phyloP scores from a whole-genome alignment of 2,113 vertebrate species.

The Pachycephala philippinensis region DNA sequence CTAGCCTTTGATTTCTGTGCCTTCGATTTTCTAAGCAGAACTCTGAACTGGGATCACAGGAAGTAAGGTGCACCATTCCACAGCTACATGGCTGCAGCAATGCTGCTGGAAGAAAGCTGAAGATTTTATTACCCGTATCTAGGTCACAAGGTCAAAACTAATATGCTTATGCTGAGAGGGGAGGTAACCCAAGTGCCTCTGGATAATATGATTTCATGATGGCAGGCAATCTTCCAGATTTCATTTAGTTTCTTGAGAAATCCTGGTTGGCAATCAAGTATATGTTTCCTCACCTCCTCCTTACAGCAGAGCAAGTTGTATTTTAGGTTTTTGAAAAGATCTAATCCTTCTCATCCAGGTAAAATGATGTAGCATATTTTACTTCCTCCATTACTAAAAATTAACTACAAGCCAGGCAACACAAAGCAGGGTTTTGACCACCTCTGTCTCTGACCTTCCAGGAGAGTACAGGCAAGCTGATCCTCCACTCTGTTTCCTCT shows the following conservation, averaged over 20 bases:
- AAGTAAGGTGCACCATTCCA: background rate
- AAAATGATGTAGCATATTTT: background rate
- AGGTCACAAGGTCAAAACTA: conserved; percentile 36
- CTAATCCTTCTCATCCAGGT: background rate
- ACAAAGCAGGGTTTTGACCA: background rate
- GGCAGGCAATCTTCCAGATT: conserved; percentile 22
- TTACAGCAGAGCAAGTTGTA: background rate
- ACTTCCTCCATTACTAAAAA: background rate
- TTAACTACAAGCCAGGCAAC: background rate
- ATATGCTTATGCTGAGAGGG: background rate
- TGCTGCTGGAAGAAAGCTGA: background rate
- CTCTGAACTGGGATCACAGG: background rate
- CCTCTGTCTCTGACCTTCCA: background rate
- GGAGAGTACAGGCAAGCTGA: background rate
- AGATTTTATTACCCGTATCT: background rate
- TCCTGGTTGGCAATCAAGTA: background rate
- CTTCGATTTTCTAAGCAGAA: background rate
- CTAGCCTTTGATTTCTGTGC: background rate
- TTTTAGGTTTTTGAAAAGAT: background rate
- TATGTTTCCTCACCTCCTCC: background rate
- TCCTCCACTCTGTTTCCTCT: conserved; percentile 22
- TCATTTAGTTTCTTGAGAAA: background rate
- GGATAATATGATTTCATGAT: background rate
- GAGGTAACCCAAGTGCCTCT: background rate
- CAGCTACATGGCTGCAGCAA: background rate